Evolutionary conservation across 2,888 invertebrate species (phyloP), one percentile per base, ranked within the genome.

Genomic region (Odontothrips loti): DNA sequence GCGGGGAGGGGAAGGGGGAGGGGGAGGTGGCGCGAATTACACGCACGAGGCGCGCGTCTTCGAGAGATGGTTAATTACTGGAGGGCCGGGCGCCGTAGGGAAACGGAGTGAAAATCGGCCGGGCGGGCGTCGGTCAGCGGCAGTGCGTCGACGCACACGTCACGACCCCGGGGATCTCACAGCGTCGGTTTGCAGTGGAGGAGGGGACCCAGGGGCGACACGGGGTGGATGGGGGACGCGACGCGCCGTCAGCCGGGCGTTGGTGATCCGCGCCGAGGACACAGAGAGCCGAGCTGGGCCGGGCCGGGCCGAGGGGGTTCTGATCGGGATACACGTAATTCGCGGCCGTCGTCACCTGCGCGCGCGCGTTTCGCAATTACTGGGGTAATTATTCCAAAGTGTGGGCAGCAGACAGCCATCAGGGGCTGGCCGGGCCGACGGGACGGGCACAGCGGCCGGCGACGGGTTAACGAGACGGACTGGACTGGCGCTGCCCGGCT

Each of bases 321-420:
- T 6, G 58, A 58, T 58, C 58, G 58, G 58, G 20, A 58, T 51
- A n/a, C 34, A 43, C 34, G 34, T 43, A 11, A 58, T 15, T 58
- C 58, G 58, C 58, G 58, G 58, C 68, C 58, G 68, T 75, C 68
- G 68, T 75, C 68, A 27, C 68, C 68, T 75, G 68, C 68, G 27
- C 68, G 27, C 68, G 27, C 68, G 68, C 27, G 27, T 75, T 75
- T 75, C 27, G 68, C 68, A 75, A 75, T 75, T 75, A 75, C 68
- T 27, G 27, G n/a, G 23, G 68, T 75, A 75, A 75, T 75, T 75
- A 75, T 75, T 75, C 68, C 68, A 75, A 75, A 27, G 68, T 75
- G 68, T 75, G 68, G 68, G 68, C 68, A 68, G 68, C 68, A 75
- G 68, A 75, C 68, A 27, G 68, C 68, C 68, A 27, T 17, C 20